phyloP scores from a whole-genome alignment of 2,113 vertebrate species.

The Otus sunia region DNA sequence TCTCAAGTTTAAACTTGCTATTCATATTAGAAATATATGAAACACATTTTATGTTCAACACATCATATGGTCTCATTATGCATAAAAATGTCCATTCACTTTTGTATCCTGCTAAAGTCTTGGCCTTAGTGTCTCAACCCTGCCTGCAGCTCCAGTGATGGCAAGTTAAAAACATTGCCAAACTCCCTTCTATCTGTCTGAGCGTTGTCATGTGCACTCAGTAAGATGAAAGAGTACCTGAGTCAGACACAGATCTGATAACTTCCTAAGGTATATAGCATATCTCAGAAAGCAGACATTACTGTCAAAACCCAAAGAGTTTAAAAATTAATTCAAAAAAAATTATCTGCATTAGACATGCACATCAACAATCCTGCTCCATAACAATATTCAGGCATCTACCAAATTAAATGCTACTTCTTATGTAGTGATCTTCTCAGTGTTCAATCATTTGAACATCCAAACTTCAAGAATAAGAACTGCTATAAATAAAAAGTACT shows the following conservation, averaged over 20 bases:
- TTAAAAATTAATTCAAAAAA: background rate
- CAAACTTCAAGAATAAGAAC: background rate
- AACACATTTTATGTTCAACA: background rate
- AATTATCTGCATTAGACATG: background rate
- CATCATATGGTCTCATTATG: background rate
- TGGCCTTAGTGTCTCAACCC: background rate
- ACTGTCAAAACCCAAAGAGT: background rate
- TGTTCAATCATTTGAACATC: background rate
- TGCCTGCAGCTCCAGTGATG: background rate
- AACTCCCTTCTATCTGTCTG: background rate
- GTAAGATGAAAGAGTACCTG: background rate
- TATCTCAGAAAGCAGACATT: background rate
- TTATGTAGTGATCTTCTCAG: background rate
- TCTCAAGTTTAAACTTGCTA: background rate
- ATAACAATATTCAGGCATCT: background rate
- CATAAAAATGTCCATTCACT: background rate
- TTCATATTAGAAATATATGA: background rate
- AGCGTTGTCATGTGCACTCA: background rate
- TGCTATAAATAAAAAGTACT: background rate
- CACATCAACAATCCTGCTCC: background rate
- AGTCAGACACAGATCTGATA: background rate
- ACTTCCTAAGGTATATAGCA: background rate
- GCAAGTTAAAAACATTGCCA: background rate
- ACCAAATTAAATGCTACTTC: background rate
- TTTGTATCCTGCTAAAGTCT: background rate